A percentile compares a stretch with the other conserved stretches of the same genome.
Conservation (phyloP, 2,888 invertebrate genomes). For the Quadroppia sp. region DNA sequence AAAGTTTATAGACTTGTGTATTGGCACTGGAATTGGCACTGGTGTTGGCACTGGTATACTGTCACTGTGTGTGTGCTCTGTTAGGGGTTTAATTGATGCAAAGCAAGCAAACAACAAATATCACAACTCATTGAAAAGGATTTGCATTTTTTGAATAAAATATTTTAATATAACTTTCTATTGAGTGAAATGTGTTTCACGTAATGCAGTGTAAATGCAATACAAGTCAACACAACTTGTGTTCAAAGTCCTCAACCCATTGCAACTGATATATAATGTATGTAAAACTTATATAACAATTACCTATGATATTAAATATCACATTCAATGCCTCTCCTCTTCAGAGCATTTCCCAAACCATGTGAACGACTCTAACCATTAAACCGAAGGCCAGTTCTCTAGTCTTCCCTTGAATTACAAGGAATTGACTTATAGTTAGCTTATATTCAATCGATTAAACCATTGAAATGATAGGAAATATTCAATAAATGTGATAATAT, state of each 20-base stretch:
- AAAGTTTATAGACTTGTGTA: not conserved
- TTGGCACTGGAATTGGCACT: not conserved
- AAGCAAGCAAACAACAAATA: too few relatives aligned
- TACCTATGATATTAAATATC: constrained; percentile 10
- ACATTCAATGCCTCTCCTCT: constrained; percentile 25
- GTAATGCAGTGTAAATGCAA: constrained; percentile 20
- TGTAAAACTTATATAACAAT: constrained; percentile 13
- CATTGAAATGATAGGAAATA: too few relatives aligned
- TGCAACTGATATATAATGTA: constrained; percentile 26
- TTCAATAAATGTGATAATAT: not conserved
- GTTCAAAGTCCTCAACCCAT: constrained; percentile 25
- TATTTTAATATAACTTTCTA: not conserved
- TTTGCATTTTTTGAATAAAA: not conserved
- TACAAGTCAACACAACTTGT: constrained; percentile 14
- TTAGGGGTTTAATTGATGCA: too few relatives aligned
- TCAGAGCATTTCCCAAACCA: not conserved
- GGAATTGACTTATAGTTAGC: not conserved
- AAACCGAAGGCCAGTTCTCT: not conserved
- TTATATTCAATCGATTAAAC: not conserved
- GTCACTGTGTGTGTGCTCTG: not conserved
- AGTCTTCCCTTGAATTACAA: constrained; percentile 17
- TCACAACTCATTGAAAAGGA: too few relatives aligned
- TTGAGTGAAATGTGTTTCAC: constrained; percentile 10
- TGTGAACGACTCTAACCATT: constrained; percentile 16
- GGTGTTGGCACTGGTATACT: not conserved